Evolutionary conservation across 2,113 vertebrate species (phyloP), one percentile per base, ranked within the genome.

Genomic region (Pomatostomus ruficeps): DNA sequence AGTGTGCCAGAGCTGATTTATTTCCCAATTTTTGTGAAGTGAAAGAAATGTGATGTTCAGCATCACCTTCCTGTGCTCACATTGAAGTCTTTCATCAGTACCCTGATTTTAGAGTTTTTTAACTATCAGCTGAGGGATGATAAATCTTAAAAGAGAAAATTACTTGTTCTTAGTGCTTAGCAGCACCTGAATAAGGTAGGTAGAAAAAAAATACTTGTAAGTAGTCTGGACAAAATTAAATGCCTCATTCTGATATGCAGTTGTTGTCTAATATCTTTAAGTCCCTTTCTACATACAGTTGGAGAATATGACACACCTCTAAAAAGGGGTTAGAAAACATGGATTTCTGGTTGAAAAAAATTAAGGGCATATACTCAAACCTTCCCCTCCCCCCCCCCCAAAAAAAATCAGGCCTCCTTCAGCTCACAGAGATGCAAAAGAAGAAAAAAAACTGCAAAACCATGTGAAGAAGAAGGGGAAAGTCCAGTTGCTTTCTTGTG

Each of bases 341-440:
- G 20, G 14, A 78, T 65, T 82, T 91, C 49, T 88, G 35, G 11
- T 51, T 40, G 25, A 16, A 61, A 74, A 66, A 66, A 76, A 26
- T 17, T 4, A 76, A 51, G 3, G 14, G 5, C 51, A 38, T 70
- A 29, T 25, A 18, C 31, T 57, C 16, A 14, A 68, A 42, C 26
- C 0, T 0, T 5, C 7, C 2, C 7, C 8, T 2, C 6, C 2
- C 14, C 16, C 20, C 6, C 18, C 26, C 28, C 14, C 35, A 36
- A 52, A 57, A 28, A 62, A 63, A 33, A 22, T 1, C 2, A 13
- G 29, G 20, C 22, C 17, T 85, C 21, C 14, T 81, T 87, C 43
- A 75, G n/a, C n/a, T 85, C 31, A 68, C 36, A 49, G 61, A 76
- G 35, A 58, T n/a, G 21, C 25, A 70, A 57, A 91, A 71, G 12